Percentiles rank a stretch among this genome's conserved stretches.
phyloP scores from a whole-genome alignment of 2,888 invertebrate species.

The Drosophila fungiperda region DNA sequence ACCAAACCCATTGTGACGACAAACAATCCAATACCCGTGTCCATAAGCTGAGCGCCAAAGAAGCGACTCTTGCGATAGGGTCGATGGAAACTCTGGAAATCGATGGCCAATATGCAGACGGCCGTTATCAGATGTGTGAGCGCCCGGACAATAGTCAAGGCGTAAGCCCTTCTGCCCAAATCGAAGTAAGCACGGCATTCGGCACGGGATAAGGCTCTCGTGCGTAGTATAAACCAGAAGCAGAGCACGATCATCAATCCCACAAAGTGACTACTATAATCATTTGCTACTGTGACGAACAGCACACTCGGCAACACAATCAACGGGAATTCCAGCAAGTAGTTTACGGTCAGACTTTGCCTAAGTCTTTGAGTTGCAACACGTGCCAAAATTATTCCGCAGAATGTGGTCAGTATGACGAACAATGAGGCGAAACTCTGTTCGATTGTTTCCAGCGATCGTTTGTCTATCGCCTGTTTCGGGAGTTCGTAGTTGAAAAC shows the following conservation, averaged over 20 bases:
- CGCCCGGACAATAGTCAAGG: conserved; percentile 89
- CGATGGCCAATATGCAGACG: conserved; percentile 96
- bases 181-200: conserved; percentile 52
- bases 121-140: conserved; percentile 91
- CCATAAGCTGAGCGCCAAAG: conserved; percentile 97
- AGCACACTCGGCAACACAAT: conserved; percentile 87
- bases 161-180: conserved; percentile 79
- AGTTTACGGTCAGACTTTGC: conserved; percentile 58
- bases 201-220: conserved; percentile 40
- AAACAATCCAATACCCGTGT: conserved; percentile 96
- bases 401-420: conserved; percentile 71
- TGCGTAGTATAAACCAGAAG: conserved; percentile 37
- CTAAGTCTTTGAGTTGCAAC: conserved; percentile 40
- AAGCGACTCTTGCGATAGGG: conserved; percentile 94
- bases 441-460: conserved; percentile 57
- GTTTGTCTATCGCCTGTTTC: conserved; percentile 42
- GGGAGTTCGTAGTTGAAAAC: neutral
- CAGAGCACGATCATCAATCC: conserved; percentile 27
- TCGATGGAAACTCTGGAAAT: conserved; percentile 95
- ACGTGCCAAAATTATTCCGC: conserved; percentile 67
- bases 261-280: conserved; percentile 75
- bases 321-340: conserved; percentile 86
- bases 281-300: conserved; percentile 86
- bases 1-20: conserved; percentile 93
- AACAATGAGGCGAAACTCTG: conserved; percentile 63